Base-by-base conservation (phyloP, 1,140 invertebrate genomes). In the Aphis craccivora region DNA sequence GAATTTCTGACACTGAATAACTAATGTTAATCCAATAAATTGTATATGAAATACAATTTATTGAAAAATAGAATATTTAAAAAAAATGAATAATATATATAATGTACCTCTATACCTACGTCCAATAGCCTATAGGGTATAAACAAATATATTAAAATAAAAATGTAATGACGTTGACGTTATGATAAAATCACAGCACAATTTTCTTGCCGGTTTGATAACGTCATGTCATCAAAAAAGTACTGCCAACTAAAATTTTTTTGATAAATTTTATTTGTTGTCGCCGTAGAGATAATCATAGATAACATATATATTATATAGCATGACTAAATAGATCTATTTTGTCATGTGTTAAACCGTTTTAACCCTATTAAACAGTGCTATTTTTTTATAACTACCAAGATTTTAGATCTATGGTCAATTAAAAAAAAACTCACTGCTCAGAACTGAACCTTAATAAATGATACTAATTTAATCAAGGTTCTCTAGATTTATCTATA, bases 121-220 rank as follows among this genome's bases (percentile, higher is more conserved):
- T 51, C 14, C n/a, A 6, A 20, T 2, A 14, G n/a, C 60, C 30
- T 76, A 76, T 76, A 35, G n/a, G 14, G 14, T n/a, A 14, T 76
- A 76, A 76, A 76, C 37, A 84, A 83, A 37, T 37, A 40, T 83
- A 40, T 22, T 40, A 22, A 40, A 37, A 83, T 83, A 83, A 83
- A 53, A 90, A 35, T 53, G 88, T 89, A 55, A 23, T 90, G 88
- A 90, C 88, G 88, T 89, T 90, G 45, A 9, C 88, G 40, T 48
- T 89, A 89, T 53, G 87, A 89, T 90, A 90, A 90, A 55, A 90
- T 22, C 5, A 6, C 18, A 30, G 4, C 45, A 45, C 23, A 48
- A 86, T n/a, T 86, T 30, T 89, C 51, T 91, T 48, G 60, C 55
- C 90, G 90, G 90, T 91, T 91, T 89, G 88, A 89, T 89, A 89